Conservation (phyloP, 2,888 invertebrate genomes). For the Pycnomerus fuliginosus region DNA sequence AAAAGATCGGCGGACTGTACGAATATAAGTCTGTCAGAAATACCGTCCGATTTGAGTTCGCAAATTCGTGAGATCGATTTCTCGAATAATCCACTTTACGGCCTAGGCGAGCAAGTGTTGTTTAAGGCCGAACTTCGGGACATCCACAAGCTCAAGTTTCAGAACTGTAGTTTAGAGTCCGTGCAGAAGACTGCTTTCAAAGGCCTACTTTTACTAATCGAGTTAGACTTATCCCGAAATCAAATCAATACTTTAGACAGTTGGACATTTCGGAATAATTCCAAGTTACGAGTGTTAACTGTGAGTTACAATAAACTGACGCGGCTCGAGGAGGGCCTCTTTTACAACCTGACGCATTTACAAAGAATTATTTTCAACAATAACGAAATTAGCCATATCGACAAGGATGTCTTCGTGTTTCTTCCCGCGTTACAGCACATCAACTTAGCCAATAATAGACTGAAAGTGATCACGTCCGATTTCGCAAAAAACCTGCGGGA, state of each 20-base stretch:
- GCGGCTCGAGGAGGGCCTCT: constrained; percentile 72
- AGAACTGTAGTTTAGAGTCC: constrained; percentile 70
- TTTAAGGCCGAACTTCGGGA: constrained; percentile 69
- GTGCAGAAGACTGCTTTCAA: constrained; percentile 76
- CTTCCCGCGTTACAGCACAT: constrained; percentile 65
- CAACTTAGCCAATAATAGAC: constrained; percentile 70
- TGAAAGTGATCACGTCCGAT: constrained; percentile 64
- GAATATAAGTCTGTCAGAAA: constrained; percentile 56
- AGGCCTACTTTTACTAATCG: constrained; percentile 75
- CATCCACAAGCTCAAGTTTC: constrained; percentile 76
- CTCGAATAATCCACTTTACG: constrained; percentile 67
- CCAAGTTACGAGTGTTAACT: constrained; percentile 68
- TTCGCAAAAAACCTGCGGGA: constrained; percentile 66
- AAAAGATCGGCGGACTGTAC: constrained; percentile 83
- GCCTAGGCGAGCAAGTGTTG: constrained; percentile 69
- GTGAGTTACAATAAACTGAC: constrained; percentile 76
- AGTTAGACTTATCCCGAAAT: constrained; percentile 79
- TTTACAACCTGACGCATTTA: constrained; percentile 70
- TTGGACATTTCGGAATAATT: constrained; percentile 70
- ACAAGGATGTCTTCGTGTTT: constrained; percentile 58
- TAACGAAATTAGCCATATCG: constrained; percentile 70
- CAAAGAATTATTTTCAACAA: constrained; percentile 76
- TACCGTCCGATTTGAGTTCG: constrained; percentile 72
- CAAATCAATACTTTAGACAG: constrained; percentile 64
- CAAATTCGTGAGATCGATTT: constrained; percentile 74